These are phyloP conservation scores for Melopsittacus undulatus DNA, from an alignment of 2,797 vertebrate species.

Conservation along the genomic window DNA sequence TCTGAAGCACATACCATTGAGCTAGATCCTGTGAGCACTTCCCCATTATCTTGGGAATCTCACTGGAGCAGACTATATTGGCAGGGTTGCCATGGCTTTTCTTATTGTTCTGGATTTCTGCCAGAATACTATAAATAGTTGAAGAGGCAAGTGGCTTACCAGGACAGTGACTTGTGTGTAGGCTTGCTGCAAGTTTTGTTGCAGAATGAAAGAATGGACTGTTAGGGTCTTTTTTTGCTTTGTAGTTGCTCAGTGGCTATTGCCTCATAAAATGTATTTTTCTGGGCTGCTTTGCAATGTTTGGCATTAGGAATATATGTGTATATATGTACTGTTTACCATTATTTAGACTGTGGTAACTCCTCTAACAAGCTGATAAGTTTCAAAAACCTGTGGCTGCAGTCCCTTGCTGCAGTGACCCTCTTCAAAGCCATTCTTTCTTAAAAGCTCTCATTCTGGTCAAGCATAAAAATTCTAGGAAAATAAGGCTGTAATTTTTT, in stretches of 20 bases:
- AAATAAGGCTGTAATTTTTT: not conserved
- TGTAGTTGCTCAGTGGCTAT: not conserved
- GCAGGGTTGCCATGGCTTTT: not conserved
- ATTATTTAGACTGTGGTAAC: not conserved
- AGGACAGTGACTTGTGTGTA: not conserved
- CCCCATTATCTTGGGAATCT: not conserved
- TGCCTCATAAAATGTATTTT: not conserved
- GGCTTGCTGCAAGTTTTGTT: not conserved
- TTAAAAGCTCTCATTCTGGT: not conserved
- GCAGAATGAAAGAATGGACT: not conserved
- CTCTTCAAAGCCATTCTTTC: not conserved
- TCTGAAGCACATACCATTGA: not conserved
- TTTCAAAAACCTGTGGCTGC: not conserved
- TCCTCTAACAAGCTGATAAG: not conserved
- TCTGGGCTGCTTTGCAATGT: not conserved
- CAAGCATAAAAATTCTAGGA: not conserved
- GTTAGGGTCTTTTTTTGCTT: not conserved
- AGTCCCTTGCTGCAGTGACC: not conserved
- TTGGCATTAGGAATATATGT: rapidly evolving
- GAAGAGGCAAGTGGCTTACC: not conserved
- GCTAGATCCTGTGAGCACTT: not conserved
- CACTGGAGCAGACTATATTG: not conserved
- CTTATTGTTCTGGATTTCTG: not conserved
- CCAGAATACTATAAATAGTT: not conserved
- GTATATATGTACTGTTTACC: rapidly evolving